Conservation (phyloP, 2,888 invertebrate species). For the Mythimna lalbum region DNA sequence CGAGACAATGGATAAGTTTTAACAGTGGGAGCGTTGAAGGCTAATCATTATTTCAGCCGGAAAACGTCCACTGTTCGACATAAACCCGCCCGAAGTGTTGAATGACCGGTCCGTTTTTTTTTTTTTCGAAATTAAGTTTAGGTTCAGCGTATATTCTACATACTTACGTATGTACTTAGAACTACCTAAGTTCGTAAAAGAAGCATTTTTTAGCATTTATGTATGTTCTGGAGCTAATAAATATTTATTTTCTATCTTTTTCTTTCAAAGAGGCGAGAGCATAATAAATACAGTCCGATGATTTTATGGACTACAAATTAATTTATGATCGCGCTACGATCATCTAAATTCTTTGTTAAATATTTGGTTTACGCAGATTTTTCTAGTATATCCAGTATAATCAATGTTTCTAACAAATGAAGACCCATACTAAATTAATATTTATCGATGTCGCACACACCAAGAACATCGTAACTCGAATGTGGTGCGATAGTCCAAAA, state of each 20-base stretch:
- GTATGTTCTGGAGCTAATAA: background rate
- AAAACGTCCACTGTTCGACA: no score
- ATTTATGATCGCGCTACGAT: background rate
- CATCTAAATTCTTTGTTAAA: background rate
- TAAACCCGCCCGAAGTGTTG: no score
- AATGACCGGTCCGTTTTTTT: no score
- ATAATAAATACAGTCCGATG: background rate
- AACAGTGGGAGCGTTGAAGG: no score
- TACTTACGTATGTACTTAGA: no score
- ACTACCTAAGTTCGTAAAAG: background rate
- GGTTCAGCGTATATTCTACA: no score
- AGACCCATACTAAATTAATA: constrained; percentile 11
- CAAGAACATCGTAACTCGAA: background rate
- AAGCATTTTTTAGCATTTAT: background rate
- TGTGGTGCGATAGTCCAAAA: background rate
- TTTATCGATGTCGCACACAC: constrained; percentile 32
- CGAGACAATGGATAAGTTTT: background rate
- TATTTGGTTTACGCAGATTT: background rate
- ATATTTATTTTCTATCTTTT: background rate
- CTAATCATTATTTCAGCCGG: no score
- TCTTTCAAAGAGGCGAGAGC: background rate
- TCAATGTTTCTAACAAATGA: constrained; percentile 1
- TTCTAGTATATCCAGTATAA: constrained; percentile 11
- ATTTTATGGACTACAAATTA: background rate
- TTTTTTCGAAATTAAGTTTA: no score